Evolutionary conservation across 2,888 invertebrate genomes (phyloP).

Genomic region (Caenorhabditis sp.): DNA sequence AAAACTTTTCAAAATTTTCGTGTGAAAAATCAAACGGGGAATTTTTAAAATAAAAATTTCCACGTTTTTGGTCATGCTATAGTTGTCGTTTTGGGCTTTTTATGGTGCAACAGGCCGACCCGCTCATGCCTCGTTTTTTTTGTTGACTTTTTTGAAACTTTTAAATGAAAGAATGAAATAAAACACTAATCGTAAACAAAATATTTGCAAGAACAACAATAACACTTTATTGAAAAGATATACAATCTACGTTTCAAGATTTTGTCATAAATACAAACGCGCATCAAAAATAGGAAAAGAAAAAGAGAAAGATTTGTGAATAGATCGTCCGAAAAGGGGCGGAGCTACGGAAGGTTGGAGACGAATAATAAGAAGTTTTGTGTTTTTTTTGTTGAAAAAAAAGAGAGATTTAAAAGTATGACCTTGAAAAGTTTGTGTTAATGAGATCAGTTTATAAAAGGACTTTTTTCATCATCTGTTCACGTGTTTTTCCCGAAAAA

Average conservation of each 20-base stretch:
- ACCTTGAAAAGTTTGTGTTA: neutral
- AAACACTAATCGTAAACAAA: neutral
- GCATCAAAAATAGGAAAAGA: neutral
- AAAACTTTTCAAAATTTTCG: no score
- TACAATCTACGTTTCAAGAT: neutral
- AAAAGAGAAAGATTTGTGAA: slow-evolving; percentile 2
- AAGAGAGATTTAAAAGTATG: neutral
- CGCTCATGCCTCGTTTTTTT: no score
- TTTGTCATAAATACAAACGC: neutral
- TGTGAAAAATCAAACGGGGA: no score
- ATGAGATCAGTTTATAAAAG: neutral
- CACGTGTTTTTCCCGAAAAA: no score
- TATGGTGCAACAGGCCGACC: no score
- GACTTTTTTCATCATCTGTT: no score
- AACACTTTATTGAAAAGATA: neutral
- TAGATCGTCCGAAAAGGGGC: neutral
- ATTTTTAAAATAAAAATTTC: no score
- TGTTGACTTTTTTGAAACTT: no score
- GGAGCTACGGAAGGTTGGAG: neutral
- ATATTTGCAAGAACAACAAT: neutral
- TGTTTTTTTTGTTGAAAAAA: neutral
- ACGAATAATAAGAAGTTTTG: neutral
- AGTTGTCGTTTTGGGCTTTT: no score
- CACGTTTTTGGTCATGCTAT: no score
- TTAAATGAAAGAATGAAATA: no score